Evolutionary conservation across 2,113 vertebrate species (phyloP).

Genomic region (Strix aluco): DNA sequence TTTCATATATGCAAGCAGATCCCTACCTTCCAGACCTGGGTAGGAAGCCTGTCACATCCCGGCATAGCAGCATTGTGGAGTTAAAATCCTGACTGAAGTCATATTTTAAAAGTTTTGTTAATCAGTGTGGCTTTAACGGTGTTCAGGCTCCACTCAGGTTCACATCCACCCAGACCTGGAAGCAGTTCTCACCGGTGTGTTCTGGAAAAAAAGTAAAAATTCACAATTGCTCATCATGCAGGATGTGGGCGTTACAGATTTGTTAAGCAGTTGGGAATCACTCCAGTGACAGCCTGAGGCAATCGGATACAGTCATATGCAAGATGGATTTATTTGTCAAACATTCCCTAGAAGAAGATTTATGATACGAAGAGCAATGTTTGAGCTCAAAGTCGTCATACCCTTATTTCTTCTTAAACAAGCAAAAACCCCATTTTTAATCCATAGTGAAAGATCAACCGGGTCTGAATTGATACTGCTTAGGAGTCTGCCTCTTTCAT

Average conservation of each 20-base stretch:
- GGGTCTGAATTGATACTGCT: background rate
- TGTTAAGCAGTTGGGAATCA: background rate
- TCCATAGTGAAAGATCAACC: background rate
- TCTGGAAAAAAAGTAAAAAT: background rate
- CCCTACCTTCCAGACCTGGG: constrained; percentile 49
- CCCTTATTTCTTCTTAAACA: background rate
- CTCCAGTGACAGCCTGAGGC: background rate
- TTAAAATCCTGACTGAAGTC: constrained; percentile 8
- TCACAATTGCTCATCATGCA: background rate
- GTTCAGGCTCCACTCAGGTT: background rate
- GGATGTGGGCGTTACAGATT: background rate
- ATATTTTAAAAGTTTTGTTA: constrained; percentile 6
- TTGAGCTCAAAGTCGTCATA: background rate
- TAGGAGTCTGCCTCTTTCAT: background rate
- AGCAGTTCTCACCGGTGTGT: background rate
- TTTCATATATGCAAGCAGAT: background rate
- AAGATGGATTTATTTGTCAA: background rate
- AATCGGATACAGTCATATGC: fast-evolving
- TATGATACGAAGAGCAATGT: background rate
- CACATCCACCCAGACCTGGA: constrained; percentile 24
- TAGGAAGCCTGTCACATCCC: constrained; percentile 29
- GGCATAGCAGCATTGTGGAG: constrained; percentile 36
- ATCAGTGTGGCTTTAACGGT: background rate
- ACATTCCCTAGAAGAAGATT: background rate
- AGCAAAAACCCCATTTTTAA: background rate